These are phyloP conservation scores for Lepus europaeus DNA, from an alignment of 2,113 vertebrate species.

Conservation along the genomic window DNA sequence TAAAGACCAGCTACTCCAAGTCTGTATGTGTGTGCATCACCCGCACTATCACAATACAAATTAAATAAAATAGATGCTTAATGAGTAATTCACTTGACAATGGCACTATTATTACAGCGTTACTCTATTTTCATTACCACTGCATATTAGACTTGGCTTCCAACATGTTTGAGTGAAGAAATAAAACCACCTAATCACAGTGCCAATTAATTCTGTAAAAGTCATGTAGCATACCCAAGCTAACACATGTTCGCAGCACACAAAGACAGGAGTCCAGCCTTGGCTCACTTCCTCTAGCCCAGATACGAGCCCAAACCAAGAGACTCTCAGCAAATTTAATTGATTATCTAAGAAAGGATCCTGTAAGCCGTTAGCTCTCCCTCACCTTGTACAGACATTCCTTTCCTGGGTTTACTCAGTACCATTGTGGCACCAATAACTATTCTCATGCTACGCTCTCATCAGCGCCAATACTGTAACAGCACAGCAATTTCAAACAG, in stretches of 20 bases:
- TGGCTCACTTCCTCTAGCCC: constrained; percentile 76
- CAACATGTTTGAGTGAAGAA: constrained; percentile 78
- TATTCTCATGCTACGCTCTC: constrained; percentile 84
- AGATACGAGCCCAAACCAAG: constrained; percentile 78
- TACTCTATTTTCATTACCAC: constrained; percentile 62
- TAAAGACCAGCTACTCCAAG: neutral
- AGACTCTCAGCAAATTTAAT: constrained; percentile 77
- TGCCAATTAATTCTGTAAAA: constrained; percentile 84
- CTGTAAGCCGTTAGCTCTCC: constrained; percentile 77
- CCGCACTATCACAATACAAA: constrained; percentile 67
- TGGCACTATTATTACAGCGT: constrained; percentile 68
- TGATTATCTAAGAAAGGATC: constrained; percentile 82
- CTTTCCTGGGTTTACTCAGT: constrained; percentile 68
- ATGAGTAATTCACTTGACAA: constrained; percentile 63
- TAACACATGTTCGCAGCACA: constrained; percentile 75
- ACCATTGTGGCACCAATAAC: constrained; percentile 67
- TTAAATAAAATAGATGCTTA: constrained; percentile 70
- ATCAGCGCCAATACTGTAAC: constrained; percentile 83
- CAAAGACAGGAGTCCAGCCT: constrained; percentile 69
- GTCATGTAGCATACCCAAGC: constrained; percentile 72
- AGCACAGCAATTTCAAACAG: constrained; percentile 84
- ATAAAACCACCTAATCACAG: constrained; percentile 80
- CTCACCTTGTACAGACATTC: constrained; percentile 73
- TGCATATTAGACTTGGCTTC: constrained; percentile 70
- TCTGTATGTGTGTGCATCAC: neutral